These are phyloP conservation scores for Lymantria monacha DNA, from an alignment of 2,888 invertebrate species.

Conservation along the genomic window DNA sequence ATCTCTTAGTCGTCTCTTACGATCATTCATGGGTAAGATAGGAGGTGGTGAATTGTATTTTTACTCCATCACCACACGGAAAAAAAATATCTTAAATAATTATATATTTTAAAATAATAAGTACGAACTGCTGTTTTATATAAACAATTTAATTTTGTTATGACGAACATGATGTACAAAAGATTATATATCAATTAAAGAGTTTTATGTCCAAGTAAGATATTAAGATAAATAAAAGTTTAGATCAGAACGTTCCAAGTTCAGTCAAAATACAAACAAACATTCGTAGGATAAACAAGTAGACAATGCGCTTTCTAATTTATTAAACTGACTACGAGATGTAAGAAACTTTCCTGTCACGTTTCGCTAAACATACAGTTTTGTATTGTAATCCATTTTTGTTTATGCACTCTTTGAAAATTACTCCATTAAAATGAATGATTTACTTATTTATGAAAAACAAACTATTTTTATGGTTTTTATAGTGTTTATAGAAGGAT, in stretches of 20 bases:
- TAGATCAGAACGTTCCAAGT: not conserved
- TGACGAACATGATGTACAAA: too few species aligned
- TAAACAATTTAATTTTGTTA: too few species aligned
- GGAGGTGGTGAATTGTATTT: too few species aligned
- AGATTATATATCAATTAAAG: not conserved
- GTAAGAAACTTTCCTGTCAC: not conserved
- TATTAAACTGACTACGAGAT: not conserved
- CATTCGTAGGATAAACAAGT: not conserved
- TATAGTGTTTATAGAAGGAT: too few species aligned
- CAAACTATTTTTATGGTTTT: too few species aligned
- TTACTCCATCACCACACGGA: too few species aligned
- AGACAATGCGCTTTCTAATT: conserved; percentile 1
- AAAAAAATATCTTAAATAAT: too few species aligned
- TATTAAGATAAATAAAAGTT: not conserved
- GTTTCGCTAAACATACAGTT: not conserved
- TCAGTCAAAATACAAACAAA: not conserved
- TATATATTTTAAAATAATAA: too few species aligned
- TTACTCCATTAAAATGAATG: not conserved
- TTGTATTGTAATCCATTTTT: not conserved
- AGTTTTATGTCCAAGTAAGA: not conserved
- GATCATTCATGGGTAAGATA: too few species aligned
- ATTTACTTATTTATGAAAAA: too few species aligned
- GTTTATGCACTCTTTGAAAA: not conserved
- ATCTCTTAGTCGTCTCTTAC: too few species aligned
- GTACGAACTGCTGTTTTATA: too few species aligned